Evolutionary conservation across 2,113 vertebrate genomes (phyloP).

Genomic region (Epinephelus cyanopodus): DNA sequence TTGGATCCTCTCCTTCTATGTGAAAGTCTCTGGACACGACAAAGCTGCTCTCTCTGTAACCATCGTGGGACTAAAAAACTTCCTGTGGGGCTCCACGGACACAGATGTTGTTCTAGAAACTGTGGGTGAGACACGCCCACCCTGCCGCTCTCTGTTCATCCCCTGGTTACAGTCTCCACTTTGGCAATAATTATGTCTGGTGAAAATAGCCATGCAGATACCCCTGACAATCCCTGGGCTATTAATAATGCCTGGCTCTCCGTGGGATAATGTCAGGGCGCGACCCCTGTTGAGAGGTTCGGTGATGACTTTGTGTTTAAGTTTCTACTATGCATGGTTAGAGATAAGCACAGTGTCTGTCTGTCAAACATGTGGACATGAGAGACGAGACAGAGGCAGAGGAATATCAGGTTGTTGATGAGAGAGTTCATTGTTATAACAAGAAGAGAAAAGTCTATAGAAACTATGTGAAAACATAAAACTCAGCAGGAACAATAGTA

Average conservation of each 20-base stretch:
- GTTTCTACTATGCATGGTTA: conserved; percentile 47
- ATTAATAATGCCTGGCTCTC: conserved; percentile 73
- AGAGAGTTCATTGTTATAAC: conserved; percentile 19
- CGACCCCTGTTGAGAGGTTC: conserved; percentile 49
- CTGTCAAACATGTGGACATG: background rate
- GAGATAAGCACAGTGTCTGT: conserved; percentile 26
- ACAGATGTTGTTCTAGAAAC: conserved; percentile 59
- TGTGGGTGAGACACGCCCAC: conserved; percentile 29
- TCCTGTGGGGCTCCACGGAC: conserved; percentile 41
- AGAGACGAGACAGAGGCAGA: background rate
- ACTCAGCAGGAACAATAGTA: conserved; percentile 22
- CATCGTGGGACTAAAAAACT: background rate
- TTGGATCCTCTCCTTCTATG: conserved; percentile 4
- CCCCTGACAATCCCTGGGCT: conserved; percentile 66
- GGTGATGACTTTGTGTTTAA: conserved; percentile 48
- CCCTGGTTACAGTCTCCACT: conserved; percentile 59
- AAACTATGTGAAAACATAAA: conserved; percentile 14
- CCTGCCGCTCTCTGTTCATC: conserved; percentile 21
- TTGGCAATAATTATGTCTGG: conserved; percentile 65
- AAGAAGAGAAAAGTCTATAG: conserved; percentile 17
- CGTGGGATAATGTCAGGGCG: conserved; percentile 72
- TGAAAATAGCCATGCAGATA: conserved; percentile 63
- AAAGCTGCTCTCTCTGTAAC: conserved; percentile 7
- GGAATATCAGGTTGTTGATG: background rate
- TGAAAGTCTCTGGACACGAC: conserved; percentile 38